Conservation (phyloP, 2,113 vertebrate genomes). For the Notiomystis cincta region DNA sequence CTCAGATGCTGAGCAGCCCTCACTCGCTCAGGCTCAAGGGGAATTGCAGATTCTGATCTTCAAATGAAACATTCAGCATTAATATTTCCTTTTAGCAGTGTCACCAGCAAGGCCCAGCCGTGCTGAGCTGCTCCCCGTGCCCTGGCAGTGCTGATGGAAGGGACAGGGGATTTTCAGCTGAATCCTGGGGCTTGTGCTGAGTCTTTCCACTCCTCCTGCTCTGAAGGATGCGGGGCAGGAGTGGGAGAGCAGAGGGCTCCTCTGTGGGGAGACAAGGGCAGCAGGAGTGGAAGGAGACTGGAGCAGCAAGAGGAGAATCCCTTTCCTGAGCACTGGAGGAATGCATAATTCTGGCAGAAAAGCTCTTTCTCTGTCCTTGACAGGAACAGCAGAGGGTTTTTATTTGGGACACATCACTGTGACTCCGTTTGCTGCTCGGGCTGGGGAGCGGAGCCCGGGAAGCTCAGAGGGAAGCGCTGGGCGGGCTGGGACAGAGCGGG, state of each 20-base stretch:
- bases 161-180: background rate
- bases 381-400: background rate
- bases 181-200: accelerated
- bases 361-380: background rate
- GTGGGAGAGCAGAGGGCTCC: background rate
- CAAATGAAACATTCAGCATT: background rate
- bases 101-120: background rate
- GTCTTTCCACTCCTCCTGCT: background rate
- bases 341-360: background rate
- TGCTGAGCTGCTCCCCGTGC: background rate
- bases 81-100: background rate
- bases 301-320: background rate
- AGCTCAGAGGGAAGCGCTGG: background rate
- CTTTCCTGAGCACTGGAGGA: background rate
- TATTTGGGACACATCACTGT: background rate
- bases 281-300: background rate
- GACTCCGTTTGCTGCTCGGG: background rate
- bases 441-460: background rate
- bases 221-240: background rate
- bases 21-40: background rate
- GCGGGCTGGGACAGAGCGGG: background rate
- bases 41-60: background rate
- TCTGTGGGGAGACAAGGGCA: background rate
- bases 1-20: background rate
- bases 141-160: background rate